Evolutionary conservation across 2,888 invertebrate species (phyloP).

Genomic region (Drosophila helvetica): DNA sequence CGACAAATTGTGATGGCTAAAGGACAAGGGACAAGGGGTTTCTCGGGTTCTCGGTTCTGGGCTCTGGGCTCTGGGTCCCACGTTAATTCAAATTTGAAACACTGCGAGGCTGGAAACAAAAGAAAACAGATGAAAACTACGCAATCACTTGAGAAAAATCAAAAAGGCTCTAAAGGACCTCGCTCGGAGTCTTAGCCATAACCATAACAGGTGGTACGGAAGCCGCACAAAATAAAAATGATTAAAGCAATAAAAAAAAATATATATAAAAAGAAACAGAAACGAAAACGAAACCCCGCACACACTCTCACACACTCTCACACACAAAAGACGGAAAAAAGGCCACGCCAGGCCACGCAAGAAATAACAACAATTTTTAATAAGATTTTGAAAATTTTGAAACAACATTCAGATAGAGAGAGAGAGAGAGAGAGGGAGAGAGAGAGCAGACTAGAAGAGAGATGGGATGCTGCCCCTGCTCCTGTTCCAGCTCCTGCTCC

Average conservation of each 20-base stretch:
- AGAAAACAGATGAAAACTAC: constrained; percentile 74
- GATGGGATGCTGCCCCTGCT: constrained; percentile 41
- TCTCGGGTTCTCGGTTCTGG: not conserved
- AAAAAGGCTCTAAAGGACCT: constrained; percentile 70
- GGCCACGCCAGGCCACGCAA: constrained; percentile 45
- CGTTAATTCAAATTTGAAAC: constrained; percentile 80
- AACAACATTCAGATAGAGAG: constrained; percentile 44
- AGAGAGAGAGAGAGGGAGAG: constrained; percentile 10
- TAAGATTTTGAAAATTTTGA: constrained; percentile 73
- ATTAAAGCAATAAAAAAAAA: constrained; percentile 71
- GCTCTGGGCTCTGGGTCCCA: constrained; percentile 50
- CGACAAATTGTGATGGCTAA: constrained; percentile 80
- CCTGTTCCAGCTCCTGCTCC: too few relatives aligned
- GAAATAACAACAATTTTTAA: constrained; percentile 79
- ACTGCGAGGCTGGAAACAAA: constrained; percentile 69
- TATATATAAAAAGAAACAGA: too few relatives aligned
- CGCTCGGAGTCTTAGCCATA: constrained; percentile 27
- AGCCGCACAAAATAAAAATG: constrained; percentile 81
- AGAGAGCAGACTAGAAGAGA: constrained; percentile 24
- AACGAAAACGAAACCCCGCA: constrained; percentile 53
- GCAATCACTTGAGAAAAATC: constrained; percentile 82
- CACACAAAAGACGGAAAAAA: constrained; percentile 51
- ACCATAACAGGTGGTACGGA: constrained; percentile 82
- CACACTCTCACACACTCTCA: constrained; percentile 8
- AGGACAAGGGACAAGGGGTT: constrained; percentile 45